phyloP scores from a whole-genome alignment of 2,113 vertebrate species.

The Lophochroa leadbeateri region DNA sequence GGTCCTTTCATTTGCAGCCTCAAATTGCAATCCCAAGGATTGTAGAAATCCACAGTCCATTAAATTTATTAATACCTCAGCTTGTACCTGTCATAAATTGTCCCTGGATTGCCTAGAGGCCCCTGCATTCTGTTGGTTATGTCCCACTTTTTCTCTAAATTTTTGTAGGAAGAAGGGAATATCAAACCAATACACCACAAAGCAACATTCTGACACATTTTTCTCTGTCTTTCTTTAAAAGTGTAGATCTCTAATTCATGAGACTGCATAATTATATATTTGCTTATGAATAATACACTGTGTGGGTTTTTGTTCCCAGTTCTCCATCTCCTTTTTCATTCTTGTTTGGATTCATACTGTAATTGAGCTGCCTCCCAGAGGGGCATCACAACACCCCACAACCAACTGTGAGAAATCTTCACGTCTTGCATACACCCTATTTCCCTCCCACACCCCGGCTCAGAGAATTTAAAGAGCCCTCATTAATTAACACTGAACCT shows the following conservation, averaged over 20 bases:
- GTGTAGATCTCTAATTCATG: constrained; percentile 15
- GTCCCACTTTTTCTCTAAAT: background rate
- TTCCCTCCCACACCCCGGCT: constrained; percentile 24
- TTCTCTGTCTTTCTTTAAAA: constrained; percentile 22
- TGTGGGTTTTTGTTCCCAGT: constrained; percentile 2
- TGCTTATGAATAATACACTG: constrained; percentile 57
- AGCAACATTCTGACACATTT: constrained; percentile 21
- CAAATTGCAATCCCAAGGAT: background rate
- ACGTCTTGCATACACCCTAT: background rate
- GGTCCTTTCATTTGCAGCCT: background rate
- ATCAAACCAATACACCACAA: background rate
- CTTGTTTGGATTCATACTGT: constrained; percentile 10
- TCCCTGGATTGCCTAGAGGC: background rate
- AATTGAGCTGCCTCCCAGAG: constrained; percentile 31
- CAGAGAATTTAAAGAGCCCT: constrained; percentile 67
- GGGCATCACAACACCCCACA: constrained; percentile 14
- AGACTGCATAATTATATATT: constrained; percentile 60
- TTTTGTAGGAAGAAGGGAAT: background rate
- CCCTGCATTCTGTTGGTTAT: background rate
- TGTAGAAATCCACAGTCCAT: constrained; percentile 1
- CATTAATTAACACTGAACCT: constrained; percentile 75
- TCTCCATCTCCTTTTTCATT: constrained; percentile 18
- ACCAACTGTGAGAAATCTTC: constrained; percentile 45
- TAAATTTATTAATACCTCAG: constrained; percentile 25
- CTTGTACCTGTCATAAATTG: background rate